Evolutionary conservation across 37 sponge, comb jelly and placozoan species (phyloP).

Genomic region (Halisarca cf. caerulea): DNA sequence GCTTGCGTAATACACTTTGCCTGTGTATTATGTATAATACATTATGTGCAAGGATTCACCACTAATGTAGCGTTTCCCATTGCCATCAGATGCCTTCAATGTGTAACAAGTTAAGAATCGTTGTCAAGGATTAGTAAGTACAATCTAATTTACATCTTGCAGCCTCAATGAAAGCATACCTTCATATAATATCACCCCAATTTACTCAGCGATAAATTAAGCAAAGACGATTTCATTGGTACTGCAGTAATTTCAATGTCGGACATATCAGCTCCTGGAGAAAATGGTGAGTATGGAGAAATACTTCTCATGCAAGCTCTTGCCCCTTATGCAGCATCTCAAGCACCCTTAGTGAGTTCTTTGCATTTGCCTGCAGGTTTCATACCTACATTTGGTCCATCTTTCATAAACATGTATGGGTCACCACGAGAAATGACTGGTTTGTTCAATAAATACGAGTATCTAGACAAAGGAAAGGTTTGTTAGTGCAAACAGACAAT

Average conservation of each 20-base stretch:
- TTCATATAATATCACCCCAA: too few species aligned
- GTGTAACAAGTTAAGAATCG: constrained; percentile 68
- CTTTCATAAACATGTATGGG: constrained; percentile 93
- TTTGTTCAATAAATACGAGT: constrained; percentile 84
- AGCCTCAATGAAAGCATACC: too few species aligned
- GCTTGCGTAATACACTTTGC: too few species aligned
- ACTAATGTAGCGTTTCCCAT: too few species aligned
- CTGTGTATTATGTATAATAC: too few species aligned
- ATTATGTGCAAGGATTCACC: too few species aligned
- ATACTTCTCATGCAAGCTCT: too few species aligned
- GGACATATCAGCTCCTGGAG: constrained; percentile 45
- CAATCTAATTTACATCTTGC: too few species aligned
- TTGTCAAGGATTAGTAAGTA: constrained; percentile 47
- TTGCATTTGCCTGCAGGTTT: constrained; percentile 56
- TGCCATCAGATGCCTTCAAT: constrained; percentile 54
- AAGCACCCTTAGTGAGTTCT: background rate
- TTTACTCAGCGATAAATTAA: constrained; percentile 49
- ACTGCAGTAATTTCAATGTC: constrained; percentile 44
- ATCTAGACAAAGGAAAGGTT: constrained; percentile 91
- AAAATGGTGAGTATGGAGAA: background rate
- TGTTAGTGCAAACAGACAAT: background rate
- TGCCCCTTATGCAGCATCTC: too few species aligned
- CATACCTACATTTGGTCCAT: constrained; percentile 94
- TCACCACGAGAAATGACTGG: constrained; percentile 89
- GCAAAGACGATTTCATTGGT: constrained; percentile 51